Evolutionary conservation across 2,797 vertebrate species (phyloP).

Genomic region (Rhinatrema bivittatum): DNA sequence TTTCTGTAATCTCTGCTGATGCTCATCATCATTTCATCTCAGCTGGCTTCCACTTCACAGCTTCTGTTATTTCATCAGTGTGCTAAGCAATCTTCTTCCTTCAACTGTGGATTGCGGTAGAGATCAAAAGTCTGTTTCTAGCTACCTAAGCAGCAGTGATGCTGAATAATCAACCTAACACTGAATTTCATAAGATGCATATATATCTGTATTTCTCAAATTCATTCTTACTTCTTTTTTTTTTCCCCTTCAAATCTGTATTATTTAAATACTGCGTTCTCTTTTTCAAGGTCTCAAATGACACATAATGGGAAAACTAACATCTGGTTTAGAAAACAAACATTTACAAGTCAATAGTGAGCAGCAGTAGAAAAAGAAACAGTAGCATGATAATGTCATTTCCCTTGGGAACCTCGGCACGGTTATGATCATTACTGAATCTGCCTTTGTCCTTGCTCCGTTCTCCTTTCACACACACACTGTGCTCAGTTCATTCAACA

Average conservation of each 20-base stretch:
- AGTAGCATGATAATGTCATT: neutral
- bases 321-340: constrained; percentile 6
- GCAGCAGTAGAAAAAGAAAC: neutral
- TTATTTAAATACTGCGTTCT: neutral
- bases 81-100: too few species aligned
- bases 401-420: neutral
- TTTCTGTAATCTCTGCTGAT: too few species aligned
- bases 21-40: too few species aligned
- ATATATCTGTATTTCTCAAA: accelerated
- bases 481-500: neutral
- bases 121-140: too few species aligned
- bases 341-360: neutral
- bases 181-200: neutral
- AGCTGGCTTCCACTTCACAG: too few species aligned
- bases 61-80: too few species aligned
- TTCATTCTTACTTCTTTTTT: too few species aligned
- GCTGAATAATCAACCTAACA: too few species aligned
- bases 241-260: too few species aligned
- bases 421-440: neutral
- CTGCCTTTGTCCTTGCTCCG: constrained; percentile 6
- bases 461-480: constrained; percentile 1
- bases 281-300: constrained; percentile 2
- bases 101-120: too few species aligned
- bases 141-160: too few species aligned
- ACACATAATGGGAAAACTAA: neutral